Conservation (phyloP, 2,797 vertebrate species). For the Vipera latastei region DNA sequence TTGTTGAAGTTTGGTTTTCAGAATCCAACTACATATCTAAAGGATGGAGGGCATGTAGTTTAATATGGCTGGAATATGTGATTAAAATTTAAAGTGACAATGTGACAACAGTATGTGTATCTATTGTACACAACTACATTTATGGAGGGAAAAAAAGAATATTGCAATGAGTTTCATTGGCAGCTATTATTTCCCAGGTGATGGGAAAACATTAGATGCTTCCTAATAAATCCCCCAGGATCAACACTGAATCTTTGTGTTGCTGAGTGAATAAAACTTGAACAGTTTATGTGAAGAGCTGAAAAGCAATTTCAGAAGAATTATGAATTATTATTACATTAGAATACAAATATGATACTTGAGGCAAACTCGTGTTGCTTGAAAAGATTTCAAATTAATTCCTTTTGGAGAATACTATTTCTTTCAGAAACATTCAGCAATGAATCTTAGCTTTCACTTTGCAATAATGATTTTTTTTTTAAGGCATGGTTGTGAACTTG, state of each 20-base stretch:
- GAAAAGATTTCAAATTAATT: neutral
- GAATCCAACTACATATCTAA: neutral
- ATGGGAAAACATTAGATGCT: neutral
- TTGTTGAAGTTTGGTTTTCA: neutral
- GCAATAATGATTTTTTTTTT: neutral
- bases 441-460: neutral
- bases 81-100: conserved; percentile 3
- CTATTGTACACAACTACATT: neutral
- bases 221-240: conserved; percentile 1
- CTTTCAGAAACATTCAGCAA: neutral
- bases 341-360: neutral
- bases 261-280: conserved; percentile 10
- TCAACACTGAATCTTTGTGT: neutral
- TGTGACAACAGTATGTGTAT: neutral
- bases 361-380: neutral
- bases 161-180: neutral
- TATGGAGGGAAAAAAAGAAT: neutral
- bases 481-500: neutral
- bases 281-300: conserved; percentile 13
- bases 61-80: neutral
- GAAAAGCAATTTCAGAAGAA: conserved; percentile 21
- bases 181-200: conserved; percentile 1
- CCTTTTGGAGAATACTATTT: neutral
- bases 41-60: neutral
- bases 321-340: neutral